Base-by-base conservation (phyloP, 2,888 invertebrate genomes). In the Tenthredo scrophulariae region DNA sequence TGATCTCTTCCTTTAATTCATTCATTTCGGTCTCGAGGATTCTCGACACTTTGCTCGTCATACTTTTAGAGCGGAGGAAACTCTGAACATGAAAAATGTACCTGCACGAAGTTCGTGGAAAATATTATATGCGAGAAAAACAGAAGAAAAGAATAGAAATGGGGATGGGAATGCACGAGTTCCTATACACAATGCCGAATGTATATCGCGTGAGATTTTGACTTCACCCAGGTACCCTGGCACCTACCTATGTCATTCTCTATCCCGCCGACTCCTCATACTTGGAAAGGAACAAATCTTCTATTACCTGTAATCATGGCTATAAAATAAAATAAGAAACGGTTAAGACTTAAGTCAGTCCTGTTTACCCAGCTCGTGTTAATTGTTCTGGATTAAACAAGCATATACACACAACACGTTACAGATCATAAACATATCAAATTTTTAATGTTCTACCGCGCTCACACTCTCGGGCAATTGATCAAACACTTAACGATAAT, bases 341-440 rank as follows among this genome's bases (percentile, higher is more conserved):
- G 0, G 50, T 50, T 50, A 13, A 65, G 10, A 18, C 29, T 50
- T 50, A 13, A 65, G 10, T 33, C 29, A 29, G 22, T 33, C 33
- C 29, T 33, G 10, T 67, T 67, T 15, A 18, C 7, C 6, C 15
- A 29, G 29, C 13, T 67, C 5, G 13, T 26, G 15, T 29, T 4
- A 33, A 33, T 26, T 4, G 26, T 26, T 29, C 15, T 37, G n/a
- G 70, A 37, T 37, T 70, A 70, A 37, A 70, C 6, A 70, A 37
- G 33, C 37, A n/a, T 15, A n/a, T n/a, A n/a, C n/a, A n/a, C n/a
- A n/a, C n/a, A 37, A 26, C 26, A 70, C 37, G 37, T 37, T 18
- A 46, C 46, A 37, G 33, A 70, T 70, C 70, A 37, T 70, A 70
- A 70, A 70, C 26, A 37, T 70, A 70, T 37, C 70, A 70, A n/a